These are phyloP conservation scores for Apogon hyalosoma DNA, from an alignment of 2,797 vertebrate species.

Conservation along the genomic window DNA sequence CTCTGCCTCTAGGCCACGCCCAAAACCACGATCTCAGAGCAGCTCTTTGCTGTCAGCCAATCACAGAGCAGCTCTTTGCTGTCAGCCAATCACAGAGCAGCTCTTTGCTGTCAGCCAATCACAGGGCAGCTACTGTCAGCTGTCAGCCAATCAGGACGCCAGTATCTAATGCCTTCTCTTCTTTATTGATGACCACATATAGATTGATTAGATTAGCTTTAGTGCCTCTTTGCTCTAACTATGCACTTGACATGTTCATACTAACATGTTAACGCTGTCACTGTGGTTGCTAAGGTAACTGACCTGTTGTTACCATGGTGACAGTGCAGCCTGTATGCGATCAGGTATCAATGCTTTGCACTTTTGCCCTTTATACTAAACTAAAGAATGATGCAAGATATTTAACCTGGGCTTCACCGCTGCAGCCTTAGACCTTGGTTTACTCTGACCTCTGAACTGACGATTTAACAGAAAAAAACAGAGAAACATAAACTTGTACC, in stretches of 20 bases:
- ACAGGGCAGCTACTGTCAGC: slow-evolving; percentile 11
- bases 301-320: too few species aligned
- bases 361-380: slow-evolving; percentile 47
- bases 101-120: slow-evolving; percentile 41
- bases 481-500: too few species aligned
- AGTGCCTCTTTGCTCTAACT: neutral
- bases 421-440: slow-evolving; percentile 16
- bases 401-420: slow-evolving; percentile 15
- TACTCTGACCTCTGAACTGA: too few species aligned
- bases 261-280: slow-evolving; percentile 3
- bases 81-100: slow-evolving; percentile 32
- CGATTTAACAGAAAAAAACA: too few species aligned
- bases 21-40: neutral
- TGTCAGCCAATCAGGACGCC: slow-evolving; percentile 41
- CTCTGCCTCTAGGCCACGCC: neutral
- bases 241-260: too few species aligned
- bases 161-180: neutral
- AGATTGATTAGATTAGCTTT: neutral
- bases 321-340: slow-evolving; percentile 11
- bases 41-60: neutral
- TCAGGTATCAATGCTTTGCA: slow-evolving; percentile 55
- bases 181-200: too few species aligned
- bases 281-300: too few species aligned
- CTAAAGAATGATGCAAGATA: slow-evolving; percentile 15
- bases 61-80: slow-evolving; percentile 7